phyloP scores from a whole-genome alignment of 2,888 invertebrate genomes.

The Dryobota labecula region DNA sequence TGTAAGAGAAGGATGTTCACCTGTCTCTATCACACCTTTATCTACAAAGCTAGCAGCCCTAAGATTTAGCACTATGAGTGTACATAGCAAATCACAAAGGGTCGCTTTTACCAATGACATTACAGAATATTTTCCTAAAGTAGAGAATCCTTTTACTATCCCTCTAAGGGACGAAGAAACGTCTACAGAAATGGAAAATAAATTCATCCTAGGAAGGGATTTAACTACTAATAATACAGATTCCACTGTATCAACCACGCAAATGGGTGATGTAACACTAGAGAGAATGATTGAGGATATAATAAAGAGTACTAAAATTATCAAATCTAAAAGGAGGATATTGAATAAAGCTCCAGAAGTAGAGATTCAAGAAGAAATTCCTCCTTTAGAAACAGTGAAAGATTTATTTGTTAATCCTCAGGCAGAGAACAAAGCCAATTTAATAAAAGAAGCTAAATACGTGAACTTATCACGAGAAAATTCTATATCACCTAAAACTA shows the following conservation, averaged over 20 bases:
- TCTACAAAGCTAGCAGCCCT: slow-evolving; percentile 91
- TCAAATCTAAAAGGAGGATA: slow-evolving; percentile 84
- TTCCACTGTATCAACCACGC: slow-evolving; percentile 87
- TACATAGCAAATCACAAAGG: slow-evolving; percentile 82
- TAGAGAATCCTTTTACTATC: slow-evolving; percentile 83
- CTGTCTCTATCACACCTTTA: slow-evolving; percentile 90
- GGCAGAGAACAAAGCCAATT: slow-evolving; percentile 83
- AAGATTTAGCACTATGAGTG: slow-evolving; percentile 89
- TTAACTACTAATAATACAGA: slow-evolving; percentile 80
- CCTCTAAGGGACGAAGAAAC: slow-evolving; percentile 86
- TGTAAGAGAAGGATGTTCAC: slow-evolving; percentile 86
- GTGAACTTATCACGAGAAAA: slow-evolving; percentile 86
- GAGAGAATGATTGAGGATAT: slow-evolving; percentile 92
- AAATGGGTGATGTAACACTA: slow-evolving; percentile 89
- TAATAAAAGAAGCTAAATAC: slow-evolving; percentile 87
- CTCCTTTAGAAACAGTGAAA: slow-evolving; percentile 78
- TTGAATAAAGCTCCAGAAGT: slow-evolving; percentile 73
- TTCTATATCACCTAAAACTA: slow-evolving; percentile 84
- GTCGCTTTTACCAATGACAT: slow-evolving; percentile 81
- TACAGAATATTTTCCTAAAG: slow-evolving; percentile 89
- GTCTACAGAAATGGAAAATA: slow-evolving; percentile 88
- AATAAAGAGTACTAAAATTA: slow-evolving; percentile 90
- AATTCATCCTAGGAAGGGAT: slow-evolving; percentile 84
- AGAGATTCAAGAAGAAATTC: slow-evolving; percentile 77
- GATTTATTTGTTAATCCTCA: slow-evolving; percentile 85